phyloP scores from a whole-genome alignment of 92 coral and sea anemone genomes.

The Actinostola sp. region DNA sequence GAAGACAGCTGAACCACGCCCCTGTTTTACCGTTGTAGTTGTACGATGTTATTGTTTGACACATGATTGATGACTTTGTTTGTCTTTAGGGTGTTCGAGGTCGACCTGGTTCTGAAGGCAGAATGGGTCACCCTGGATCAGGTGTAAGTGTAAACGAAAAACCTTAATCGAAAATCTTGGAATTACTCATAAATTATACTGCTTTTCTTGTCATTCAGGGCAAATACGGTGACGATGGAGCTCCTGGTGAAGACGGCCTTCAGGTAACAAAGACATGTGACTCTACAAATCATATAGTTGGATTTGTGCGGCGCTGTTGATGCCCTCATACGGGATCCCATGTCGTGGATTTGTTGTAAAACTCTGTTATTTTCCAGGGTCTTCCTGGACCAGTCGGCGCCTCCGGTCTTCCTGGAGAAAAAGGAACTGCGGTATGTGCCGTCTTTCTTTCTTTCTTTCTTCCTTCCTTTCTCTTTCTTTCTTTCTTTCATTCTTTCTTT shows the following conservation, averaged over 20 bases:
- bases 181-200: too few relatives aligned
- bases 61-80: background rate
- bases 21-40: background rate
- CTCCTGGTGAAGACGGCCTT: conserved; percentile 51
- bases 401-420: conserved; percentile 36
- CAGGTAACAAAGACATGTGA: conserved; percentile 8
- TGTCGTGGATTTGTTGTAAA: too few relatives aligned
- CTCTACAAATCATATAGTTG: too few relatives aligned
- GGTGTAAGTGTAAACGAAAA: conserved; percentile 28
- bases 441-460: background rate
- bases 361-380: conserved; percentile 17
- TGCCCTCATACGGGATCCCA: too few relatives aligned
- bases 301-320: too few relatives aligned
- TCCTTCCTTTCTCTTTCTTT: background rate
- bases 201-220: conserved; percentile 35
- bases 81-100: conserved; percentile 50
- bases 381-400: conserved; percentile 26
- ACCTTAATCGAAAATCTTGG: too few relatives aligned
- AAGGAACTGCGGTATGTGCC: conserved; percentile 26
- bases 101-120: conserved; percentile 54
- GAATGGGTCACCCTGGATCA: conserved; percentile 58
- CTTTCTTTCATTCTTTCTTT: background rate
- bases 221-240: conserved; percentile 57
- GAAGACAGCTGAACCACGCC: too few relatives aligned
- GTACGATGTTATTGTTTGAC: background rate